Conservation (phyloP, 1,140 invertebrate species). For the roundworm (Caenorhabditis elegans) region DNA sequence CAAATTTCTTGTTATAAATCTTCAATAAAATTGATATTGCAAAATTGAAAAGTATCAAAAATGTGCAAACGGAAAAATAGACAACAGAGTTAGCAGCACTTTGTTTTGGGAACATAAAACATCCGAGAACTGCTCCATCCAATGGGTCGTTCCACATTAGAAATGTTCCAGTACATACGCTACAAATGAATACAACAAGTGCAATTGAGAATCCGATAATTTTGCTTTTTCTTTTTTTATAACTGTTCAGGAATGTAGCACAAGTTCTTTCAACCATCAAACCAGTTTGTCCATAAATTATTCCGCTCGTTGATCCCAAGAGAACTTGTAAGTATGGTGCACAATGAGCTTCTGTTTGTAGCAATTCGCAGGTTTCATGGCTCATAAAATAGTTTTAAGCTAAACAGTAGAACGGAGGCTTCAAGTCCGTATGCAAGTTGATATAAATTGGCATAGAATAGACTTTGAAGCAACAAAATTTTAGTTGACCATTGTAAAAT, state of each 20-base stretch:
- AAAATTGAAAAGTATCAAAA: background rate
- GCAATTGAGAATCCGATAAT: no score
- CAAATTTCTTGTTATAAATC: background rate
- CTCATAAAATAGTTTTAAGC: background rate
- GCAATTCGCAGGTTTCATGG: background rate
- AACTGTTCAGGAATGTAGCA: background rate
- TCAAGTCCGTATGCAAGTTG: background rate
- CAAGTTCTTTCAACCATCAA: background rate
- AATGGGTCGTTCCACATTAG: background rate
- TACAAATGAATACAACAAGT: background rate
- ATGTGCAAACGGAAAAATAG: background rate
- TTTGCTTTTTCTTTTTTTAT: background rate
- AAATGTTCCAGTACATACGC: background rate
- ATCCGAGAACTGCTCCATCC: background rate
- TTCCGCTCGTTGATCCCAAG: background rate
- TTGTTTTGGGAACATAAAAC: background rate
- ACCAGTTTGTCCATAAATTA: background rate
- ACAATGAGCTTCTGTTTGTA: background rate
- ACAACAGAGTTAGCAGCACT: background rate
- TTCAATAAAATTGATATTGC: background rate
- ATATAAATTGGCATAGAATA: background rate
- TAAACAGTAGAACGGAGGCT: background rate
- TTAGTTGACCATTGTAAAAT: background rate
- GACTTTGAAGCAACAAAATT: background rate
- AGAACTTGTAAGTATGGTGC: background rate